Evolutionary conservation across 1,140 invertebrate species (phyloP), one percentile per base, ranked within the genome.

Genomic region (Laodelphax striatellus): DNA sequence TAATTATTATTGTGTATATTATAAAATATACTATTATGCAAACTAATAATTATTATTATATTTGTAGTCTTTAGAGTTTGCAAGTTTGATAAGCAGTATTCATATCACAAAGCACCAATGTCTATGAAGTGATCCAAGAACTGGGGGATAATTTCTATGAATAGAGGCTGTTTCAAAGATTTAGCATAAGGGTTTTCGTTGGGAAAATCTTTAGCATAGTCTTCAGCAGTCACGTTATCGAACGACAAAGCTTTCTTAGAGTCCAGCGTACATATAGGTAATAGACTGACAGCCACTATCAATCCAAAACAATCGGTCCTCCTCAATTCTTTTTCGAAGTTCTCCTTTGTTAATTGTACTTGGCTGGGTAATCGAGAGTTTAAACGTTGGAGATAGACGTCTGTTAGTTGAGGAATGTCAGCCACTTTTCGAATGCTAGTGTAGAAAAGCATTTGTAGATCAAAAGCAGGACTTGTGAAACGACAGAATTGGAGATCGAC

Each of bases 391-490:
- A 24, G 11, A 54, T 60, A 60, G 21, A 60, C 14, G 5, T 21
- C 14, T 16, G 38, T 43, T 16, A 60, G 41, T 14, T 44, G 14
- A 13, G 42, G 17, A 13, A 55, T 44, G 14, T 54, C n/a, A n/a
- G 11, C 5, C 31, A 16, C n/a, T 6, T 14, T 24, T 19, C 24
- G 34, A 14, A 53, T 41, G 41, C 64, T 64, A 0, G 62, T 59
- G 41, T 57, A 34, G 0, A 67, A 52, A 52, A 67, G 64, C 17
- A 64, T 58, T 16, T 52, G 52, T 13, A 67, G 34, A 59, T 67
- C 65, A 21, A 62, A 22, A 9, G 64, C 58, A 10, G 60, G 61
- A 11, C 64, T 58, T 13, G 34, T 42, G 16, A 16, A 67, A 5
- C 60, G 28, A n/a, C 43, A 34, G 14, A 63, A 6, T 41, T 61